Conservation (phyloP, 2,113 vertebrate genomes). For the Apeltes quadracus region DNA sequence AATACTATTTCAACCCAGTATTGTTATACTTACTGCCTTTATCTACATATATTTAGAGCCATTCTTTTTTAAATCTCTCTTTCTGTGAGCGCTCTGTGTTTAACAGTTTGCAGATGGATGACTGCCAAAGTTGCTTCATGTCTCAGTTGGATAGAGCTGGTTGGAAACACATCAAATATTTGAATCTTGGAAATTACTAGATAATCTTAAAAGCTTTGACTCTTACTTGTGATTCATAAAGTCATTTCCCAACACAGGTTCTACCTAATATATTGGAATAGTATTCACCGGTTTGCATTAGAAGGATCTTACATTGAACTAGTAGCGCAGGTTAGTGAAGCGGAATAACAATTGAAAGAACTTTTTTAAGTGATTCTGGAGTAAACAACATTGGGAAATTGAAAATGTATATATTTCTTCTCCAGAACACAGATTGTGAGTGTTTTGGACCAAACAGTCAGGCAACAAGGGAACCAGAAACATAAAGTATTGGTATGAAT, state of each 20-base stretch:
- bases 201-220: not conserved
- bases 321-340: not conserved
- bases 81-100: constrained; percentile 46
- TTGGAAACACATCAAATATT: constrained; percentile 30
- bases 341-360: not conserved
- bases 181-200: not conserved
- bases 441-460: not conserved
- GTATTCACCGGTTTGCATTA: not conserved
- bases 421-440: not conserved
- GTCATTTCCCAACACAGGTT: not conserved
- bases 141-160: constrained; percentile 47
- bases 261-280: not conserved
- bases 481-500: not conserved
- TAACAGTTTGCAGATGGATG: constrained; percentile 46
- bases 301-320: not conserved
- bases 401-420: not conserved
- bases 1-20: constrained; percentile 14
- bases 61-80: constrained; percentile 37
- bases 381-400: not conserved
- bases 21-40: constrained; percentile 40
- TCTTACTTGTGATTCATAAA: constrained; percentile 15
- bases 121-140: constrained; percentile 37
- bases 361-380: not conserved
- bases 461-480: not conserved
- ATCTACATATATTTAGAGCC: constrained; percentile 39